Evolutionary conservation across 1,140 invertebrate species (phyloP).

Genomic region (Caenorhabditis remanei): DNA sequence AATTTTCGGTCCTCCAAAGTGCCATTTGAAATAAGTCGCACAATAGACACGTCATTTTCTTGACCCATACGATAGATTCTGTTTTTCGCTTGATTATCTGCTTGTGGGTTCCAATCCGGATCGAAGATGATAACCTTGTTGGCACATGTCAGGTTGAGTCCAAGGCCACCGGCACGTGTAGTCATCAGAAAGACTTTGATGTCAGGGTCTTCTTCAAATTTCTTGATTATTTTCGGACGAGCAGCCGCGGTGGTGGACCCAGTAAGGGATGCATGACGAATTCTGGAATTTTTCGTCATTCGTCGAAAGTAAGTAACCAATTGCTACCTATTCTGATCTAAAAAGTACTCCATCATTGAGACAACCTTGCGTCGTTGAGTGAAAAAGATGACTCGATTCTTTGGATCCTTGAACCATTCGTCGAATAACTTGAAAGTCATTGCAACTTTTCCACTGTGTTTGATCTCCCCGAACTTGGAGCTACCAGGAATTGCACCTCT

Average conservation of each 20-base stretch:
- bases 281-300: slow-evolving; percentile 25
- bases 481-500: slow-evolving; percentile 81
- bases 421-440: slow-evolving; percentile 10
- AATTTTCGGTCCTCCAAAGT: slow-evolving; percentile 86
- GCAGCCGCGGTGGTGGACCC: background rate
- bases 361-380: background rate
- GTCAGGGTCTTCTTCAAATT: slow-evolving; percentile 77
- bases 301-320: no score
- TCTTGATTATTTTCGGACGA: slow-evolving; percentile 31
- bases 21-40: slow-evolving; percentile 87
- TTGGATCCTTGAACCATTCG: background rate
- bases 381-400: slow-evolving; percentile 14
- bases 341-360: slow-evolving; percentile 23
- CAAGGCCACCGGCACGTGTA: slow-evolving; percentile 93
- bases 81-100: slow-evolving; percentile 83
- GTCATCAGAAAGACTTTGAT: slow-evolving; percentile 93
- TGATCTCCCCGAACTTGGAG: background rate
- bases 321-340: background rate
- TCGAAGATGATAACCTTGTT: slow-evolving; percentile 89
- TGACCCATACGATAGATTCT: slow-evolving; percentile 93
- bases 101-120: slow-evolving; percentile 93
- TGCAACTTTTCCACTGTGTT: slow-evolving; percentile 15
- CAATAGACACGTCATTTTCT: slow-evolving; percentile 87
- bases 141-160: slow-evolving; percentile 93
- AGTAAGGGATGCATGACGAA: background rate